A percentile compares a stretch with the other conserved stretches of the same genome.
Evolutionary conservation across 2,797 vertebrate genomes (phyloP).

Genomic region (Esox lucius): DNA sequence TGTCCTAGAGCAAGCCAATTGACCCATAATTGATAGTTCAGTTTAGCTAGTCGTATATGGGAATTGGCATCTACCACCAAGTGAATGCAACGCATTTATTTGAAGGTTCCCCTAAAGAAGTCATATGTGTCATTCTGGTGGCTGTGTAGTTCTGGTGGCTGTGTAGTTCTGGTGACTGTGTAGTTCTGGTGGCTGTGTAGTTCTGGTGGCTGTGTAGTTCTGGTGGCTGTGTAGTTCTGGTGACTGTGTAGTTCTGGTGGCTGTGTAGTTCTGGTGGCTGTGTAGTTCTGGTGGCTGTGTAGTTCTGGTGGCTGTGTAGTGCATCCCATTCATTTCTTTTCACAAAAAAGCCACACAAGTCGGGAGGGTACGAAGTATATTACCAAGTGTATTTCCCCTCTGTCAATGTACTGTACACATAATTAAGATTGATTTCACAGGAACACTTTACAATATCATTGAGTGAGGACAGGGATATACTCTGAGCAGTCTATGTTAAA

Average conservation of each 20-base stretch:
- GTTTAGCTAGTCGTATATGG: too few relatives aligned
- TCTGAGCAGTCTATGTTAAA: slow-evolving; percentile 76
- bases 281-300: background rate
- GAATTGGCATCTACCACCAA: too few relatives aligned
- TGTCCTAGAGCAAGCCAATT: too few relatives aligned
- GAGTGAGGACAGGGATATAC: slow-evolving; percentile 82
- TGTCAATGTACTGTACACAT: slow-evolving; percentile 85
- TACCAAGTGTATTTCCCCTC: slow-evolving; percentile 86
- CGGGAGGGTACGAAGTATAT: slow-evolving; percentile 82
- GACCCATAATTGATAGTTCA: too few relatives aligned
- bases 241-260: background rate
- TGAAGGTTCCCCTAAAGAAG: too few relatives aligned
- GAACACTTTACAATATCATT: slow-evolving; percentile 87
- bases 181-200: background rate
- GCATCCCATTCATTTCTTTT: background rate
- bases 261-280: background rate
- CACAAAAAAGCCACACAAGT: slow-evolving; percentile 67
- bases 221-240: background rate
- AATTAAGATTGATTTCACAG: slow-evolving; percentile 83
- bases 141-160: too few relatives aligned
- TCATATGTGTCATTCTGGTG: slow-evolving; percentile 7
- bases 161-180: background rate
- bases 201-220: too few relatives aligned
- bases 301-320: background rate
- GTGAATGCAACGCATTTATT: too few relatives aligned